A percentile compares a stretch with the other conserved stretches of the same genome.
Evolutionary conservation across 1,140 invertebrate species (phyloP).

Genomic region (Ostrea denselamellosa): DNA sequence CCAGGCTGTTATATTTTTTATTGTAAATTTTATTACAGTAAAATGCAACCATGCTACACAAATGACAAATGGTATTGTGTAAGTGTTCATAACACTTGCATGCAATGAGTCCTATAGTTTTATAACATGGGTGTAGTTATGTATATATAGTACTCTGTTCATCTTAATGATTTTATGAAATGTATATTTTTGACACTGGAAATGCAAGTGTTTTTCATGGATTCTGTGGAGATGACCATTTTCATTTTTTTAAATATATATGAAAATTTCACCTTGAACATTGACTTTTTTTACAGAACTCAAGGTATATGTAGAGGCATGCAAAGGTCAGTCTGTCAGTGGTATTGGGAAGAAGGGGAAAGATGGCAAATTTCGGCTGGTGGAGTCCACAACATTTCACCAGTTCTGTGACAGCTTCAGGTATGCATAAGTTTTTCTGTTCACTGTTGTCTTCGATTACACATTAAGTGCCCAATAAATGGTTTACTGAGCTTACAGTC

Average conservation of each 20-base stretch:
- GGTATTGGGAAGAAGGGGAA: slow-evolving; percentile 72
- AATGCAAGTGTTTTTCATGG: background rate
- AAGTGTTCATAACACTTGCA: too few relatives aligned
- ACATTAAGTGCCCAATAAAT: too few relatives aligned
- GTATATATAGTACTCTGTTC: too few relatives aligned
- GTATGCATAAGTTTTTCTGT: slow-evolving; percentile 39
- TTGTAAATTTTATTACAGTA: too few relatives aligned
- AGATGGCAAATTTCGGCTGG: slow-evolving; percentile 66
- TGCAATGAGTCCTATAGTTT: too few relatives aligned
- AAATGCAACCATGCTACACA: too few relatives aligned
- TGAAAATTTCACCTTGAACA: background rate
- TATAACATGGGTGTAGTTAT: too few relatives aligned
- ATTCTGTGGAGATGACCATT: background rate
- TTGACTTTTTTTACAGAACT: slow-evolving; percentile 61
- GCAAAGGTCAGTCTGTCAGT: slow-evolving; percentile 69
- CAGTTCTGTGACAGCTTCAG: slow-evolving; percentile 72
- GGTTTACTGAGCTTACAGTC: too few relatives aligned
- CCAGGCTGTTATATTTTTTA: too few relatives aligned
- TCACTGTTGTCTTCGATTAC: too few relatives aligned
- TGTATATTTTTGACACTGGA: background rate
- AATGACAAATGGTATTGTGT: too few relatives aligned
- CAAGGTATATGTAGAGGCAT: slow-evolving; percentile 65
- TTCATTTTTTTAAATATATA: background rate
- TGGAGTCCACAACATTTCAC: slow-evolving; percentile 64
- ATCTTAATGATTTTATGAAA: background rate